These are phyloP conservation scores for Emydoidea blandingii DNA, from an alignment of 2,797 vertebrate species.

Conservation along the genomic window DNA sequence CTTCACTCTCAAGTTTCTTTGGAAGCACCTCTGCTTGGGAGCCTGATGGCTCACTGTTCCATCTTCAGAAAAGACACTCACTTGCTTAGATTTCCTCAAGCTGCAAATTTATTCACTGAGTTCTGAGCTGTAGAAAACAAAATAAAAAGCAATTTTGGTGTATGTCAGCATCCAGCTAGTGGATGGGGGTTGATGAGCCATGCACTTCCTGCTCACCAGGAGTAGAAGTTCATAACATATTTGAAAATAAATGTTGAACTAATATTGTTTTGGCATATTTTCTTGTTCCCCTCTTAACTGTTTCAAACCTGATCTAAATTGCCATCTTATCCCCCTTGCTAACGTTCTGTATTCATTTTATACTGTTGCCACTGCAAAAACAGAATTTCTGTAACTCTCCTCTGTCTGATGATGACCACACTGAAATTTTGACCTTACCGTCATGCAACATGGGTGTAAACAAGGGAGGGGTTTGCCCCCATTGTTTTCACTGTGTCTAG, in stretches of 20 bases:
- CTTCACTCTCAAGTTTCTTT: conserved; percentile 14
- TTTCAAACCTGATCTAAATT: neutral
- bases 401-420: neutral
- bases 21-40: neutral
- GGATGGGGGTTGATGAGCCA: neutral
- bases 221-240: neutral
- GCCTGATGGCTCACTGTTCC: neutral
- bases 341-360: neutral
- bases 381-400: neutral
- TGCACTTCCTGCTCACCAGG: neutral
- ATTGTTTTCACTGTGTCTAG: neutral
- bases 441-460: neutral
- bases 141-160: neutral
- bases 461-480: neutral
- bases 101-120: conserved; percentile 34
- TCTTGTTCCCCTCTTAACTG: neutral
- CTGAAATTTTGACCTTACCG: neutral
- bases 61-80: conserved; percentile 32
- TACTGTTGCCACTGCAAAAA: neutral
- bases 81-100: conserved; percentile 32
- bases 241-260: conserved; percentile 1
- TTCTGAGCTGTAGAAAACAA: neutral
- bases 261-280: neutral
- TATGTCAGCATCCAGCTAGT: neutral
- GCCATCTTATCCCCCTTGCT: neutral